phyloP scores from a whole-genome alignment of 2,888 invertebrate species.

The Junonia oenone region DNA sequence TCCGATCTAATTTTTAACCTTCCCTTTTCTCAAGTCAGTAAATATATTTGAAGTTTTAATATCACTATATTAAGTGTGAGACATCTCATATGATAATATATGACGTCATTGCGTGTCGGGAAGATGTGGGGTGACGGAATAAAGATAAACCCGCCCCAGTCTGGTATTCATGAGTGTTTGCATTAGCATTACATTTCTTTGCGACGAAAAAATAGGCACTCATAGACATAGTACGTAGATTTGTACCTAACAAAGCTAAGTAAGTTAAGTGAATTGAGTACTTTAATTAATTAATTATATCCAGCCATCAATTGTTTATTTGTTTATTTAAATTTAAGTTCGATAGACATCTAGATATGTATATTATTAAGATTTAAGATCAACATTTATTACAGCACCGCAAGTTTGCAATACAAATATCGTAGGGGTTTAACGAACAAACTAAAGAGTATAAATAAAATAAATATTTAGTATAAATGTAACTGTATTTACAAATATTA shows the following conservation, averaged over 20 bases:
- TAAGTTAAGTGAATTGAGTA: no score
- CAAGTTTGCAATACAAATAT: no score
- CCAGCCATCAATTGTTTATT: no score
- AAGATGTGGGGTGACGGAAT: background rate
- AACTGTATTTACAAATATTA: no score
- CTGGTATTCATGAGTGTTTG: background rate
- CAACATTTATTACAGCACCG: no score
- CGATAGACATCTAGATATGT: no score
- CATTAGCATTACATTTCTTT: background rate
- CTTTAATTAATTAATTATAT: no score
- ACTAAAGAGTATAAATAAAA: no score
- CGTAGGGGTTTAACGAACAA: no score
- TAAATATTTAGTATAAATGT: no score
- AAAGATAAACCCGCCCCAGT: background rate
- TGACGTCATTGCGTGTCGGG: background rate
- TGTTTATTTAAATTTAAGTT: no score
- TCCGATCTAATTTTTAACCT: background rate
- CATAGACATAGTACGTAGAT: background rate
- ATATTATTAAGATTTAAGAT: no score
- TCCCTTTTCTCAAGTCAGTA: background rate
- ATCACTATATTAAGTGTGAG: background rate
- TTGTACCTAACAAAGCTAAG: background rate
- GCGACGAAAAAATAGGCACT: background rate
- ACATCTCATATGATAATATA: background rate
- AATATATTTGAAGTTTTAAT: background rate